Evolutionary conservation across 1,140 invertebrate species (phyloP).

Genomic region (Eulimnadia texana): DNA sequence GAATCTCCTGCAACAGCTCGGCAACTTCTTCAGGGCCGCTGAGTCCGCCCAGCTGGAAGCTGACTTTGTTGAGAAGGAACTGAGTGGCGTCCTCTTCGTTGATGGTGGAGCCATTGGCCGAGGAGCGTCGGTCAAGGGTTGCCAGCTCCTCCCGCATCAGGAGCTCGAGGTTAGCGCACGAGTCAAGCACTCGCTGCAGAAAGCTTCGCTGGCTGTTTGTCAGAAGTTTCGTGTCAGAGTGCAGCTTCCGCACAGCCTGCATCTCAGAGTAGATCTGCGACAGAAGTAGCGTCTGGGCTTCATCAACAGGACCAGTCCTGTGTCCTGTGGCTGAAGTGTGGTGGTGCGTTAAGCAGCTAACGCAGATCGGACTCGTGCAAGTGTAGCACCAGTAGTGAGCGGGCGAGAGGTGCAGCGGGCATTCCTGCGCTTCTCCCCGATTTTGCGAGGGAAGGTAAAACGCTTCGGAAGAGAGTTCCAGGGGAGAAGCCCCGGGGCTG

Average conservation of each 20-base stretch:
- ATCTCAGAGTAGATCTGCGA: slow-evolving; percentile 29
- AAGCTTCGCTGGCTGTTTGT: slow-evolving; percentile 50
- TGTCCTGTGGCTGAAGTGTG: slow-evolving; percentile 39
- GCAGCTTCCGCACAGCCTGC: slow-evolving; percentile 32
- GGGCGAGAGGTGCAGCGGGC: slow-evolving; percentile 29
- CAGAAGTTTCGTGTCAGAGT: slow-evolving; percentile 44
- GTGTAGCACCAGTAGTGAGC: slow-evolving; percentile 51
- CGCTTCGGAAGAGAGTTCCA: slow-evolving; percentile 2
- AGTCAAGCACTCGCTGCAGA: slow-evolving; percentile 41
- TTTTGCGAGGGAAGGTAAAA: background rate
- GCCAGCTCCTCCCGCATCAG: slow-evolving; percentile 10
- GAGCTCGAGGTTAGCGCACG: slow-evolving; percentile 11
- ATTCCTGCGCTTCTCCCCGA: slow-evolving; percentile 7
- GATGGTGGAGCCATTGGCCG: background rate
- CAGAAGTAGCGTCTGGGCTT: slow-evolving; percentile 42
- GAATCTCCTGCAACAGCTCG: slow-evolving; percentile 6
- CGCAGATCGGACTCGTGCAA: slow-evolving; percentile 46
- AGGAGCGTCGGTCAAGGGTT: background rate
- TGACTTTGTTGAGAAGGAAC: slow-evolving; percentile 13
- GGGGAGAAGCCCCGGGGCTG: slow-evolving; percentile 1
- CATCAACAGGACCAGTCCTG: slow-evolving; percentile 46
- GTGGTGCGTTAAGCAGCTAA: slow-evolving; percentile 45
- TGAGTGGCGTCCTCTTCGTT: slow-evolving; percentile 12
- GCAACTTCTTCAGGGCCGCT: slow-evolving; percentile 10
- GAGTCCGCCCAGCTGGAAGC: slow-evolving; percentile 10